phyloP scores from a whole-genome alignment of 2,113 vertebrate genomes.

The Felis catus region DNA sequence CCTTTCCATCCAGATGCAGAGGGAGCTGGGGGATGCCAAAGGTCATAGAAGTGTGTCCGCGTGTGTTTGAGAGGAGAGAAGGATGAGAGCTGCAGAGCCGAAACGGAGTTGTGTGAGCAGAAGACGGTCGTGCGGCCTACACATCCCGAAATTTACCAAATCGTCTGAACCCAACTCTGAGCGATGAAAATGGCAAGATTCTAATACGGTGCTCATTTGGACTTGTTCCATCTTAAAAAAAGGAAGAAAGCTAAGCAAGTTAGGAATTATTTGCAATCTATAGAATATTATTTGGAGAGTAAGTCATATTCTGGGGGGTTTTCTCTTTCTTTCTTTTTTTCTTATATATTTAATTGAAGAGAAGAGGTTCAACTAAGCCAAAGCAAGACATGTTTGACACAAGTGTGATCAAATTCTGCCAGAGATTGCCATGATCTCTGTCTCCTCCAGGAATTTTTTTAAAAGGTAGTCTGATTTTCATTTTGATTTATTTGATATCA shows the following conservation, averaged over 20 bases:
- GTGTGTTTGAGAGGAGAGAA: too few species aligned
- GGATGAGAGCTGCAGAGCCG: neutral
- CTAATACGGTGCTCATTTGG: neutral
- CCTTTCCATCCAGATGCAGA: neutral
- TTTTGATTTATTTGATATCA: conserved; percentile 18
- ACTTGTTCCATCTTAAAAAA: neutral
- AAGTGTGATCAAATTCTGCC: neutral
- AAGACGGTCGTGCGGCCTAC: rapidly evolving
- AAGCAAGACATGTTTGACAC: neutral
- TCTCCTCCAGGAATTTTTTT: neutral
- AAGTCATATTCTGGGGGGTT: neutral
- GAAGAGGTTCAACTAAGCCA: neutral
- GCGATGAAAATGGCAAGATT: neutral
- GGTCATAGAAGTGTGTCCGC: neutral
- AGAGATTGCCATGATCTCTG: neutral
- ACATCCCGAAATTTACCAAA: neutral
- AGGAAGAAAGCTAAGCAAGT: neutral
- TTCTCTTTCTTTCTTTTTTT: neutral
- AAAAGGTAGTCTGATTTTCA: neutral
- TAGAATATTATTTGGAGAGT: neutral
- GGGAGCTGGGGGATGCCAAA: neutral
- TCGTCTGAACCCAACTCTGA: neutral
- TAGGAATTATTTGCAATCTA: neutral
- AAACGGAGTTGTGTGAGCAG: neutral
- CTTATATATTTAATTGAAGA: conserved; percentile 35